Evolutionary conservation across 1,140 invertebrate species (phyloP).

Genomic region (Trachymyrmex septentrionalis): DNA sequence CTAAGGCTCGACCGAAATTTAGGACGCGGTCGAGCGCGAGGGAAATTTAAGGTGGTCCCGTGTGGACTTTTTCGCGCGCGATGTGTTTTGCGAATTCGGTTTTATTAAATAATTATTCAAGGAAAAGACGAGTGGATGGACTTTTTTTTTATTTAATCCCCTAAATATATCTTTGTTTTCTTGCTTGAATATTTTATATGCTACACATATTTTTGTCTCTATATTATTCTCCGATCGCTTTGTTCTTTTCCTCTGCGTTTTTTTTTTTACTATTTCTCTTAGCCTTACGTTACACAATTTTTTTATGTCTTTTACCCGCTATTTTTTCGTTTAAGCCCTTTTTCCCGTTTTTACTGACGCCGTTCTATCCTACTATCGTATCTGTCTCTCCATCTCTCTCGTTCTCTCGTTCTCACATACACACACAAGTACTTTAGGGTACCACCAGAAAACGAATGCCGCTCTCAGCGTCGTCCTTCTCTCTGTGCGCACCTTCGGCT

Average conservation of each 20-base stretch:
- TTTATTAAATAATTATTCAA: constrained; percentile 14
- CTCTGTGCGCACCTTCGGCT: constrained; percentile 36
- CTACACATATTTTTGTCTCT: neutral
- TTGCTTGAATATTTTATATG: neutral
- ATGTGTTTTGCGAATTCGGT: neutral
- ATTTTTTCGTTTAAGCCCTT: neutral
- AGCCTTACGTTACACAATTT: constrained; percentile 1
- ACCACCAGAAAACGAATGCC: constrained; percentile 55
- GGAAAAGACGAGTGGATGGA: neutral
- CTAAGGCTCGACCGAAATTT: constrained; percentile 64
- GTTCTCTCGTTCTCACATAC: neutral
- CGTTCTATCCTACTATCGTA: neutral
- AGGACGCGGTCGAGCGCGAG: constrained; percentile 29
- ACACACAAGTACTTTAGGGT: neutral
- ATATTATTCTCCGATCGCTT: neutral
- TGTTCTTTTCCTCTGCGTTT: neutral
- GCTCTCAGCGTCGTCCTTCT: constrained; percentile 18
- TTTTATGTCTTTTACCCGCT: constrained; percentile 34
- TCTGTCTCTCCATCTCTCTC: neutral
- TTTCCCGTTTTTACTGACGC: neutral
- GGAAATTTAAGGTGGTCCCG: constrained; percentile 39
- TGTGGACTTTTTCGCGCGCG: neutral
- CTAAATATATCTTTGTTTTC: too few relatives aligned
- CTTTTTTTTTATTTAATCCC: too few relatives aligned
- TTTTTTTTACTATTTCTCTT: constrained; percentile 12